A percentile compares a stretch with the other conserved stretches of the same genome.
phyloP scores from a whole-genome alignment of 2,113 vertebrate genomes.

The Dinomys branickii region DNA sequence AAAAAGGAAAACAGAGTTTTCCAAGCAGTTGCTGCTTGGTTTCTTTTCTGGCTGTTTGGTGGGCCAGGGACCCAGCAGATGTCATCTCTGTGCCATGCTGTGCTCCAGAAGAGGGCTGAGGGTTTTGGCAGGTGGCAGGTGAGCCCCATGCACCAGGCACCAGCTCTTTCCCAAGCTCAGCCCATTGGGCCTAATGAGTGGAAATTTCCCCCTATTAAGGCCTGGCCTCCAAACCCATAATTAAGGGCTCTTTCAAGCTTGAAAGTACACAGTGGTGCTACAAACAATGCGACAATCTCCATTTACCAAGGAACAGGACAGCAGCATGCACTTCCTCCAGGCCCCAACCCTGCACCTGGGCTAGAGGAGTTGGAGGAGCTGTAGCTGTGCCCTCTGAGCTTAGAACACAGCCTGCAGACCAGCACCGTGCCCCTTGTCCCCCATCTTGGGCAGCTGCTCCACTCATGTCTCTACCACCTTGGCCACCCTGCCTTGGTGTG shows the following conservation, averaged over 20 bases:
- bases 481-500: not conserved
- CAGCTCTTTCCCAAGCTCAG: not conserved
- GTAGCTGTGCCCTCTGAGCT: not conserved
- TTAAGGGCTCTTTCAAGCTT: not conserved
- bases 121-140: not conserved
- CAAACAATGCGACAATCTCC: not conserved
- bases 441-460: not conserved
- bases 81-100: not conserved
- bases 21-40: not conserved
- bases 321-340: not conserved
- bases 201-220: constrained; percentile 40
- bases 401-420: not conserved
- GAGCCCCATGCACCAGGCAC: not conserved
- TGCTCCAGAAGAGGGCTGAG: not conserved
- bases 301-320: not conserved
- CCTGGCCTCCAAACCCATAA: constrained; percentile 14
- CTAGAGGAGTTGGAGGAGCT: not conserved
- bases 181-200: not conserved
- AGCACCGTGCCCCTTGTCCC: rapidly evolving
- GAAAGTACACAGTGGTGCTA: not conserved
- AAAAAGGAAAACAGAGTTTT: constrained; percentile 59
- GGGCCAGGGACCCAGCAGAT: not conserved
- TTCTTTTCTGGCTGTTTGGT: not conserved
- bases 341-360: not conserved
- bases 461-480: not conserved